A percentile compares a stretch with the other conserved stretches of the same genome.
Conservation (phyloP, 1,140 invertebrate species). For the Antheraea pernyi region DNA sequence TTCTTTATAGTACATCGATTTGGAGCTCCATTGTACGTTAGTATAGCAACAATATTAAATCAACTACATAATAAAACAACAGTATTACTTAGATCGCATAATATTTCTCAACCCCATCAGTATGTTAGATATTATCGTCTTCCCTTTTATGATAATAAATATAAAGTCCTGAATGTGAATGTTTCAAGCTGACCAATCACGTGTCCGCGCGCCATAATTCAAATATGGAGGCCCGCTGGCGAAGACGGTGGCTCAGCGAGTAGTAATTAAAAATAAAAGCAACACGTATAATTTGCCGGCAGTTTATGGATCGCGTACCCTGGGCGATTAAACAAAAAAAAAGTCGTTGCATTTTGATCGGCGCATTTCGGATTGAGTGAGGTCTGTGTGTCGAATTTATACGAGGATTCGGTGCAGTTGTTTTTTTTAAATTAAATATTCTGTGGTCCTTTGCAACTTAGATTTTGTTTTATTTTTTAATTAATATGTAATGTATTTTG, state of each 20-base stretch:
- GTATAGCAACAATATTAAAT: too few relatives aligned
- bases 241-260: slow-evolving; percentile 64
- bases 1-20: too few relatives aligned
- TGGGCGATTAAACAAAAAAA: slow-evolving; percentile 30
- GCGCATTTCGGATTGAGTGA: slow-evolving; percentile 67
- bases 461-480: background rate
- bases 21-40: too few relatives aligned
- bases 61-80: too few relatives aligned
- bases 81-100: background rate
- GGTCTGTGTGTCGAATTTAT: slow-evolving; percentile 26
- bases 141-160: slow-evolving; percentile 54
- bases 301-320: slow-evolving; percentile 49
- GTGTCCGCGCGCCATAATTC: slow-evolving; percentile 70
- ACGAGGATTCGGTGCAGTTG: background rate
- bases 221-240: slow-evolving; percentile 64
- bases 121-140: slow-evolving; percentile 53
- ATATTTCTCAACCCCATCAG: background rate
- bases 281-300: slow-evolving; percentile 68
- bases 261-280: slow-evolving; percentile 76
- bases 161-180: slow-evolving; percentile 48
- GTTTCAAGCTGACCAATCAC: slow-evolving; percentile 66
- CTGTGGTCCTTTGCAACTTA: background rate
- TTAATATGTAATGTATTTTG: background rate
- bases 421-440: slow-evolving; percentile 1
- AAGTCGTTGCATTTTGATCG: slow-evolving; percentile 69